A percentile compares a stretch with the other conserved stretches of the same genome.
phyloP scores from a whole-genome alignment of 2,888 invertebrate species.

The Drosophila tripunctata region DNA sequence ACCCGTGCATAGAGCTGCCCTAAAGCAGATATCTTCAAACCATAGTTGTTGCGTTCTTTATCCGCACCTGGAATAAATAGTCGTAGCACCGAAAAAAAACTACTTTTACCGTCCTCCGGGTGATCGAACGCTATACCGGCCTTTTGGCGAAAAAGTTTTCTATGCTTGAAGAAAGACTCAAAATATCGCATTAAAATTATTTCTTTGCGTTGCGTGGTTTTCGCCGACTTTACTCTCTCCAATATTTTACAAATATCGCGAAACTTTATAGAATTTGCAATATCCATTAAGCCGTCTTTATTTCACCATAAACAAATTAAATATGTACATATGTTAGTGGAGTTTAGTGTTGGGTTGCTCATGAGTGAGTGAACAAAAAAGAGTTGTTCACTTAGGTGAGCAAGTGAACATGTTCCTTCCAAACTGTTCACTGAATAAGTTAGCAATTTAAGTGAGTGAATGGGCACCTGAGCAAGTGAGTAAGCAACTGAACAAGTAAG shows the following conservation, averaged over 20 bases:
- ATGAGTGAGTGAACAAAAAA: too few relatives aligned
- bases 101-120: constrained; percentile 83
- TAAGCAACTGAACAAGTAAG: too few relatives aligned
- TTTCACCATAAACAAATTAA: constrained; percentile 42
- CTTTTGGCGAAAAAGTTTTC: constrained; percentile 65
- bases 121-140: constrained; percentile 22
- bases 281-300: constrained; percentile 56
- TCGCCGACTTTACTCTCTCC: constrained; percentile 72
- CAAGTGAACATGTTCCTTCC: too few relatives aligned
- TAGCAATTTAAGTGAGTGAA: too few relatives aligned
- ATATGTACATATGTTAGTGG: too few relatives aligned
- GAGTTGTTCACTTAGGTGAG: too few relatives aligned
- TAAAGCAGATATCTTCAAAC: constrained; percentile 91
- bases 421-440: too few relatives aligned
- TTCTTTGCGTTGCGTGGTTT: constrained; percentile 66
- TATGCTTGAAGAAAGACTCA: constrained; percentile 77
- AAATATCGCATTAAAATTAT: constrained; percentile 76
- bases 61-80: constrained; percentile 92
- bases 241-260: constrained; percentile 79
- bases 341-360: too few relatives aligned
- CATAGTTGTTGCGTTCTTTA: constrained; percentile 91
- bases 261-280: constrained; percentile 80
- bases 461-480: too few relatives aligned
- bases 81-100: constrained; percentile 90
- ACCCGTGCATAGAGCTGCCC: constrained; percentile 89